Evolutionary conservation across 2,113 vertebrate genomes (phyloP).

Genomic region (Hemibagrus wyckioides): DNA sequence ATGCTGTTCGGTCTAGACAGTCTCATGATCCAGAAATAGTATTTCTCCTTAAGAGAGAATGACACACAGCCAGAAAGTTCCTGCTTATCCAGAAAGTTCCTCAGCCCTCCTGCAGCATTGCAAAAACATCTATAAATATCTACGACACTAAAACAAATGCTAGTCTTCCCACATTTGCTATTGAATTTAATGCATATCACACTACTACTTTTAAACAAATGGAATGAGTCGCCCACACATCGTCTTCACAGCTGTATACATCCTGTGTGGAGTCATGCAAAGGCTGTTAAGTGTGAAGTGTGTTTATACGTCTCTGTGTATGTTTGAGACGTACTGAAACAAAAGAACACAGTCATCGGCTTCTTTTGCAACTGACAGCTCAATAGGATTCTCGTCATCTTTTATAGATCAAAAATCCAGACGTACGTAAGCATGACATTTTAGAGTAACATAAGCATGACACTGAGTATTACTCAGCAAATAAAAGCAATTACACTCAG

Average conservation of each 20-base stretch:
- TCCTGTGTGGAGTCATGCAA: constrained; percentile 46
- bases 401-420: neutral
- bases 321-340: neutral
- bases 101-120: neutral
- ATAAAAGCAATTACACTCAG: neutral
- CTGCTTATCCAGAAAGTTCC: neutral
- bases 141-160: neutral
- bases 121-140: constrained; percentile 42
- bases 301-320: constrained; percentile 1
- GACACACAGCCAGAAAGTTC: neutral
- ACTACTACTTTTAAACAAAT: constrained; percentile 12
- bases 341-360: constrained; percentile 2
- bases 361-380: neutral
- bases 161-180: constrained; percentile 6
- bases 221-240: neutral
- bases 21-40: neutral
- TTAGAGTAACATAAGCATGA: neutral
- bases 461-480: neutral
- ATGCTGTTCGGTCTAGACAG: constrained; percentile 24
- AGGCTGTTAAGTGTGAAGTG: neutral
- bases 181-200: neutral
- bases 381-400: neutral
- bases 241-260: constrained; percentile 28
- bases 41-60: constrained; percentile 3
- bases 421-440: no score